Conservation (phyloP, 2,797 vertebrate species). For the Cuniculus paca region DNA sequence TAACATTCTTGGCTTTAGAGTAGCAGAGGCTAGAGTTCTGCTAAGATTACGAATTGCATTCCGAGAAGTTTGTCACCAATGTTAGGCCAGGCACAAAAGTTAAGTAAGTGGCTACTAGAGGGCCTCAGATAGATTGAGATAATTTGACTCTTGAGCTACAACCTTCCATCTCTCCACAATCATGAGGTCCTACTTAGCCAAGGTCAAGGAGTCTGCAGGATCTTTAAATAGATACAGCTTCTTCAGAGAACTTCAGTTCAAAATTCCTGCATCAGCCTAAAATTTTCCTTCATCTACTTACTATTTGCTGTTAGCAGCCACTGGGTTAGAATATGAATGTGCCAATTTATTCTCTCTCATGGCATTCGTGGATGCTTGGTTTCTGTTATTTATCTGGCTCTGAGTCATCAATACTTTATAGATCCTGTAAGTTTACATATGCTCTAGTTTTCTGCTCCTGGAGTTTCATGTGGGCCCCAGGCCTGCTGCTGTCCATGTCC, state of each 20-base stretch:
- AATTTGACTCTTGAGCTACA: background rate
- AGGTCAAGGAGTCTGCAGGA: background rate
- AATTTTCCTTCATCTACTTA: background rate
- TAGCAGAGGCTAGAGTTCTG: background rate
- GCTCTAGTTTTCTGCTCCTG: background rate
- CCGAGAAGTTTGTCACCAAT: background rate
- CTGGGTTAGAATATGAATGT: background rate
- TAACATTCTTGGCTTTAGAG: background rate
- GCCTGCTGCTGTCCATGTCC: background rate
- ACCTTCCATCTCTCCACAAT: background rate
- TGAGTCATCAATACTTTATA: background rate
- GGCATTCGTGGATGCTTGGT: background rate
- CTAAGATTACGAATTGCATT: background rate
- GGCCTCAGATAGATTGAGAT: background rate
- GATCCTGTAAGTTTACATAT: background rate
- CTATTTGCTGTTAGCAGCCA: background rate
- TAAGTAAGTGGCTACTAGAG: background rate
- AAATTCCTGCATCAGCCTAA: slow-evolving; percentile 14
- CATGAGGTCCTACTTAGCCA: background rate
- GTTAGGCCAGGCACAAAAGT: background rate
- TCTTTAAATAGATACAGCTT: background rate
- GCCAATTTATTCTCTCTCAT: background rate
- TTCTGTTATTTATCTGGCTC: background rate
- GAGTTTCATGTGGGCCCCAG: slow-evolving; percentile 19
- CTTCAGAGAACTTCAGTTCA: background rate